These are phyloP conservation scores for Conistra vaccinii DNA, from an alignment of 2,888 invertebrate genomes.

Conservation along the genomic window DNA sequence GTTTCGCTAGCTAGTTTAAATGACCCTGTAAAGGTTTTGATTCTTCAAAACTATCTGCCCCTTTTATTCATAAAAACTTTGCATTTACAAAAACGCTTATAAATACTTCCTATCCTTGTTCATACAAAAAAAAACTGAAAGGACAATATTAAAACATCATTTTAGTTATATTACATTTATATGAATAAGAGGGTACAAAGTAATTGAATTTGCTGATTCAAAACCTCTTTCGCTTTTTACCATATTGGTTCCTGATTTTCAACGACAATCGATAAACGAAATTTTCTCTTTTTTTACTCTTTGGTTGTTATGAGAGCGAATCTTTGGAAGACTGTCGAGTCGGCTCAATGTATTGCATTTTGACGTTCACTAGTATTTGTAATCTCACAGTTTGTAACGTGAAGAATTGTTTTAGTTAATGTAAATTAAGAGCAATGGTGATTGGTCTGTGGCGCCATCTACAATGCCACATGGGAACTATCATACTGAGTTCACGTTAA, in stretches of 20 bases:
- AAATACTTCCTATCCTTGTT: neutral
- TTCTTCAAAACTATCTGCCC: neutral
- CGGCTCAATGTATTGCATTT: slow-evolving; percentile 65
- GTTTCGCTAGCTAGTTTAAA: neutral
- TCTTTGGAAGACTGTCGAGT: slow-evolving; percentile 26
- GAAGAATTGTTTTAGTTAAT: slow-evolving; percentile 16
- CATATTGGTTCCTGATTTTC: slow-evolving; percentile 8
- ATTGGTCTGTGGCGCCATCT: too few relatives aligned
- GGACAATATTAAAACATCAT: neutral
- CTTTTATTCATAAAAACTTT: slow-evolving; percentile 26
- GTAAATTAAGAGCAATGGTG: neutral
- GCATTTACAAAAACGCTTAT: slow-evolving; percentile 29
- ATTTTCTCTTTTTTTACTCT: slow-evolving; percentile 25
- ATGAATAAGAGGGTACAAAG: slow-evolving; percentile 31
- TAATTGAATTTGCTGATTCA: slow-evolving; percentile 1
- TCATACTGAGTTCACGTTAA: too few relatives aligned
- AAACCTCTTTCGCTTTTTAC: slow-evolving; percentile 8
- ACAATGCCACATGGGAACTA: too few relatives aligned
- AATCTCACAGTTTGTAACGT: slow-evolving; percentile 50
- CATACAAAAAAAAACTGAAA: neutral
- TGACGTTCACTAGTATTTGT: slow-evolving; percentile 41
- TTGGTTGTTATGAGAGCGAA: slow-evolving; percentile 28
- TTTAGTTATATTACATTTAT: slow-evolving; percentile 13
- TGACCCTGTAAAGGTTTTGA: neutral
- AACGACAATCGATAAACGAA: slow-evolving; percentile 36